These are phyloP conservation scores for Microctenopoma steveboyesi DNA, from an alignment of 2,797 vertebrate species.

Conservation along the genomic window DNA sequence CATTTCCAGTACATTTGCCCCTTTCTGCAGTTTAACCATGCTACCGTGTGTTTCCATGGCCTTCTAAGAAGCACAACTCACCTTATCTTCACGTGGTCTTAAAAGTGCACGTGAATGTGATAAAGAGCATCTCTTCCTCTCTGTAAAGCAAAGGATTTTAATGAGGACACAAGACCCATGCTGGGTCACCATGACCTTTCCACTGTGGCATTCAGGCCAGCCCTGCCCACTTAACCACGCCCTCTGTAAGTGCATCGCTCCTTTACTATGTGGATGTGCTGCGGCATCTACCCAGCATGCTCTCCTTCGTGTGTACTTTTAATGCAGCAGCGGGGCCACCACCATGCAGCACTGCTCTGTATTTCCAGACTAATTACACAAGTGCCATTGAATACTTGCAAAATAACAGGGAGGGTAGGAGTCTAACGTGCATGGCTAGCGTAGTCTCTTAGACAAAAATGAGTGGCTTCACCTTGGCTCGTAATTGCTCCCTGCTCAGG, in stretches of 20 bases:
- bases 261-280: constrained; percentile 24
- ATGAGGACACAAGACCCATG: constrained; percentile 77
- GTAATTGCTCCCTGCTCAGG: constrained; percentile 77
- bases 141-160: constrained; percentile 78
- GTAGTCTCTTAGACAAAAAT: constrained; percentile 73
- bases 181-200: constrained; percentile 82
- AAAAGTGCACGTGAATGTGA: constrained; percentile 75
- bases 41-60: constrained; percentile 81
- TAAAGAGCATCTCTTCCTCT: constrained; percentile 24
- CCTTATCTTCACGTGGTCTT: constrained; percentile 83
- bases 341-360: constrained; percentile 57
- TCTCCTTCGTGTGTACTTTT: constrained; percentile 69
- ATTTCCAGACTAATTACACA: constrained; percentile 78
- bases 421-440: constrained; percentile 76
- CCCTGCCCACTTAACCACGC: constrained; percentile 37
- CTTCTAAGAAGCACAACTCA: constrained; percentile 79
- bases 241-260: constrained; percentile 27
- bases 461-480: constrained; percentile 78
- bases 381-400: constrained; percentile 66
- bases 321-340: constrained; percentile 45
- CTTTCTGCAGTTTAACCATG: constrained; percentile 66
- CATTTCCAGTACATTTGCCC: constrained; percentile 56
- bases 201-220: constrained; percentile 47
- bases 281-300: constrained; percentile 49
- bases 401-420: constrained; percentile 62